A percentile compares a stretch with the other conserved stretches of the same genome.
Conservation (phyloP, 2,113 vertebrate genomes). For the Smithornis capensis region DNA sequence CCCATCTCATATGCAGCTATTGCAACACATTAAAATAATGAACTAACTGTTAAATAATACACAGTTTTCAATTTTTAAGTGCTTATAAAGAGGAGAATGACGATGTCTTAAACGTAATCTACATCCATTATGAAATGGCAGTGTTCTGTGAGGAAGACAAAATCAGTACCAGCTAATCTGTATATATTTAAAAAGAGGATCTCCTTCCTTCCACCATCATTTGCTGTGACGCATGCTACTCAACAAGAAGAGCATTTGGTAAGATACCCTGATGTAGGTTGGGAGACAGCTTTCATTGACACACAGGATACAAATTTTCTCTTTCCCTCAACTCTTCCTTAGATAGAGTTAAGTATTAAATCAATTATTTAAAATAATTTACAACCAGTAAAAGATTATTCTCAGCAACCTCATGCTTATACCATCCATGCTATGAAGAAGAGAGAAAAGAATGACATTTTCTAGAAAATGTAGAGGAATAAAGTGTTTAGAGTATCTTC, state of each 20-base stretch:
- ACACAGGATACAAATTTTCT: background rate
- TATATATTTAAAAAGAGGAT: background rate
- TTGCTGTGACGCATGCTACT: background rate
- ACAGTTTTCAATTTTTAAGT: background rate
- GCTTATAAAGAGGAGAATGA: background rate
- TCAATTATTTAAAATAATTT: background rate
- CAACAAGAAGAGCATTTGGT: background rate
- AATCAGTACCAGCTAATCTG: background rate
- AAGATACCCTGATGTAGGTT: background rate
- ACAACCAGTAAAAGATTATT: background rate
- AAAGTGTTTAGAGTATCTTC: background rate
- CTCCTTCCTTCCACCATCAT: background rate
- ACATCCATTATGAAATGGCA: background rate
- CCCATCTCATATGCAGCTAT: background rate
- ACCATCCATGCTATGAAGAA: background rate
- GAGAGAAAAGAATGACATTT: background rate
- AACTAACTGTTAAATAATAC: background rate
- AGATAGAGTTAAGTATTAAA: background rate
- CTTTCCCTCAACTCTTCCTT: background rate
- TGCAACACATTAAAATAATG: background rate
- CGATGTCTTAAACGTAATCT: background rate
- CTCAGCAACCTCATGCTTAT: background rate
- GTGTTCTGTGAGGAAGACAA: background rate
- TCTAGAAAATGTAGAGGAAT: background rate
- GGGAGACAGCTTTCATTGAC: background rate